Base-by-base conservation (phyloP, 2,888 invertebrate genomes). In the Caenorhabditis sp. region DNA sequence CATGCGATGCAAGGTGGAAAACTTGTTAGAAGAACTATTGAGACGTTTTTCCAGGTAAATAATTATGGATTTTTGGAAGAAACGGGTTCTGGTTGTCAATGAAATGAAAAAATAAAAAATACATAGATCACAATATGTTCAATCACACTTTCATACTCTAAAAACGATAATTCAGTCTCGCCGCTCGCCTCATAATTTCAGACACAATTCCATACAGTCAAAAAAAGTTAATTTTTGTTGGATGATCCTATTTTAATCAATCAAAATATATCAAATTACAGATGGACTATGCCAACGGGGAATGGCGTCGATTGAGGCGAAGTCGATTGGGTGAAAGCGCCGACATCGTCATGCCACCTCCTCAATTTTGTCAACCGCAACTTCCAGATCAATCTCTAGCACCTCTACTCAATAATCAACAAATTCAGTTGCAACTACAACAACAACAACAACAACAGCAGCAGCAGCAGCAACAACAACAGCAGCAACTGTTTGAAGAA, bases 261-360 rank as follows among this genome's bases (percentile, higher is more conserved):
- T n/a, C n/a, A n/a, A n/a, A n/a, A n/a, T n/a, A 20, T 3, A 20
- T 8, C 20, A 17, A 21, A 1, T 61, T 61, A 50, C 61, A 61
- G 61, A 61, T 61, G 61, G 61, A 61, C 50, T 61, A 49, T 61
- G 25, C 21, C 8, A 49, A 38, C 14, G 61, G 61, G 5, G 61
- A 61, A 50, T 61, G 61, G 61, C 27, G 49, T 31, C 17, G 61
- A 23, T 49, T 61, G 25, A 14, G 61, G 7, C 38, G 49, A 21
- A 49, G 61, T 27, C 54, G 54, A 23, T 2, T 43, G 5, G 43
- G 17, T 14, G 43, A 43, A 5, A 43, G 14, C 14, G 31, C 31
- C 5, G 43, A 43, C 17, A 43, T 7, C 14, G 17, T n/a, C n/a
- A n/a, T 43, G 12, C 43, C 43, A 43, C 3, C 21, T 17, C 20